These are phyloP conservation scores for Torymus texanus DNA, from an alignment of 2,888 invertebrate species.

Conservation along the genomic window DNA sequence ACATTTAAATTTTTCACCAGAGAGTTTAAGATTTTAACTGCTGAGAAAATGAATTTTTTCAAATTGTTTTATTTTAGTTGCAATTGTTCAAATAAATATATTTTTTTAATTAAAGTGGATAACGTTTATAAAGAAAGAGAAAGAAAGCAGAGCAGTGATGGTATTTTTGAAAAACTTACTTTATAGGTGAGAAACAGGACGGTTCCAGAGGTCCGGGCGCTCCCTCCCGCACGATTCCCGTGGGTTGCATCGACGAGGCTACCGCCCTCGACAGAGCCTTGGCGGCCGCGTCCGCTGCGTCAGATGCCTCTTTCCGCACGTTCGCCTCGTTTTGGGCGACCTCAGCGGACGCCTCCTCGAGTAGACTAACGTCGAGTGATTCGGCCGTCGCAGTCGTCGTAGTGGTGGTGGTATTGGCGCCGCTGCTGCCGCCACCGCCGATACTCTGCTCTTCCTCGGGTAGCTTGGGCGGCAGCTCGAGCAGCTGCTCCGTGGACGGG, in stretches of 20 bases:
- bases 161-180: conserved; percentile 60
- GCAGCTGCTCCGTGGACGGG: conserved; percentile 76
- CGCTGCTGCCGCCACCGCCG: neutral
- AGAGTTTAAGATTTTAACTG: too few species aligned
- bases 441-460: conserved; percentile 66
- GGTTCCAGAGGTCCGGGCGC: conserved; percentile 8
- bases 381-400: neutral
- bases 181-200: conserved; percentile 64
- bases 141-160: too few species aligned
- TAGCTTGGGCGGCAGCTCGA: conserved; percentile 64
- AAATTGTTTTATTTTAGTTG: too few species aligned
- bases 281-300: too few species aligned
- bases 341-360: conserved; percentile 6
- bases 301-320: conserved; percentile 33
- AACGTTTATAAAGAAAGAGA: too few species aligned
- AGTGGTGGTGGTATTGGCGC: neutral
- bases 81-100: too few species aligned
- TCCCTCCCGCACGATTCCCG: neutral
- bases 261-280: too few species aligned
- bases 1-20: too few species aligned
- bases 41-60: too few species aligned
- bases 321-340: conserved; percentile 41
- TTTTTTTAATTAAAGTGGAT: too few species aligned
- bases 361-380: too few species aligned
- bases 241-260: neutral